Conservation (phyloP, 2,113 vertebrate species). For the Gymnogyps californianus region DNA sequence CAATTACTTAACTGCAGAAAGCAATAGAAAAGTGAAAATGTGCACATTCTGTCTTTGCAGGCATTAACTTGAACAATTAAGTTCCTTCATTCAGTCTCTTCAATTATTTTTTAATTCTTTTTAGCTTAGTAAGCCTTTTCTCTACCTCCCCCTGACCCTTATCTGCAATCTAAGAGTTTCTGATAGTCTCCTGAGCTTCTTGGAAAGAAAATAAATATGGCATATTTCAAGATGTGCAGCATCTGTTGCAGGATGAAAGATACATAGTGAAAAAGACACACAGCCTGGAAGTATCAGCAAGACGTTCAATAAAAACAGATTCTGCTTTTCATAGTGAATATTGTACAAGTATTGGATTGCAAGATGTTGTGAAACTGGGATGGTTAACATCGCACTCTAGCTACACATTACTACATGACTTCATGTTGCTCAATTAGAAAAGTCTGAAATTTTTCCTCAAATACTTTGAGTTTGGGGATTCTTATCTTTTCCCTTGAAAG, state of each 20-base stretch:
- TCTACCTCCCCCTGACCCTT: neutral
- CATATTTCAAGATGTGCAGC: neutral
- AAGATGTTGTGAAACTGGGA: neutral
- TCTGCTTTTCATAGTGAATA: neutral
- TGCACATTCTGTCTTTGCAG: neutral
- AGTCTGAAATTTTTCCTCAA: neutral
- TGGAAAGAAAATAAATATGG: neutral
- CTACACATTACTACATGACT: neutral
- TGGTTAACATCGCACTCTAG: neutral
- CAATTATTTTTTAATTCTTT: neutral
- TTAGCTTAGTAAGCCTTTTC: neutral
- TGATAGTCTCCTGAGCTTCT: neutral
- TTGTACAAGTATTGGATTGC: neutral
- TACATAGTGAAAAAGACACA: neutral
- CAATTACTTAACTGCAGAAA: neutral
- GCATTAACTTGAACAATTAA: neutral
- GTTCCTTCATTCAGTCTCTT: neutral
- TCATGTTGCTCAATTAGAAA: neutral
- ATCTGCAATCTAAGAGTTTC: neutral
- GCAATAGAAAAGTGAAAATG: neutral
- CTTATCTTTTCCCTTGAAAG: neutral
- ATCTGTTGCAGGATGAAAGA: neutral
- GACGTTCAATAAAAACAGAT: neutral
- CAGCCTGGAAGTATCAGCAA: neutral
- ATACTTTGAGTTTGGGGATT: neutral